Base-by-base conservation (phyloP, 2,888 invertebrate species). In the Acanthosepion lycidas region DNA sequence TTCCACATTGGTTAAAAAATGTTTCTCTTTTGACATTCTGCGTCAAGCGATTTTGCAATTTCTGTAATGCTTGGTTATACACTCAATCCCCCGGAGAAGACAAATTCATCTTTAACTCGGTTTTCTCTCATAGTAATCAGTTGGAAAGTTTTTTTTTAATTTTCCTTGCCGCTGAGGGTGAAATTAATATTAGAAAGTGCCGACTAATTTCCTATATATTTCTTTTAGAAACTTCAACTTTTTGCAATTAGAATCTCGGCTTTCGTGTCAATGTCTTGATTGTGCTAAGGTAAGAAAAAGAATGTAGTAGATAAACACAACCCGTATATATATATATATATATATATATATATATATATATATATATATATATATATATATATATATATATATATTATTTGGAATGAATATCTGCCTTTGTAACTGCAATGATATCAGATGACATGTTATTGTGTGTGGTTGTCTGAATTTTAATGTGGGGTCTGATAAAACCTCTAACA, bases 241-340 rank as follows among this genome's bases (percentile, higher is more conserved):
- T 78, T 78, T n/a, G 78, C 78, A 78, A 33, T 78, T 78, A n/a
- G n/a, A 78, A 78, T 78, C n/a, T 78, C 78, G n/a, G n/a, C 78
- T 78, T 78, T n/a, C 78, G 78, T n/a, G 78, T 78, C 78, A 78
- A n/a, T 33, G 78, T n/a, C 78, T 23, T 78, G 78, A 78, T n/a
- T 78, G 12, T n/a, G 15, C 1, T n/a, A 78, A 78, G n/a, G 78
- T 78, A n/a, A 78, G 59, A 59, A 59, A 59, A 6, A 26, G 23
- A 59, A 20, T 3, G 42, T 42, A 42, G 42, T 42, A 42, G 42
- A 42, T 33, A 33, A 33, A 33, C 33, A 33, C 33, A 33, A 33
- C 33, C 33, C 33, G 1, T 33, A 33, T 33, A 33, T 33, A 33
- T 33, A 33, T 33, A 33, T 33, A 33, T 33, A 33, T 33, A 33